Evolutionary conservation across 2,888 invertebrate genomes (phyloP), one percentile per base, ranked within the genome.

Genomic region (Oxytorus armatus): DNA sequence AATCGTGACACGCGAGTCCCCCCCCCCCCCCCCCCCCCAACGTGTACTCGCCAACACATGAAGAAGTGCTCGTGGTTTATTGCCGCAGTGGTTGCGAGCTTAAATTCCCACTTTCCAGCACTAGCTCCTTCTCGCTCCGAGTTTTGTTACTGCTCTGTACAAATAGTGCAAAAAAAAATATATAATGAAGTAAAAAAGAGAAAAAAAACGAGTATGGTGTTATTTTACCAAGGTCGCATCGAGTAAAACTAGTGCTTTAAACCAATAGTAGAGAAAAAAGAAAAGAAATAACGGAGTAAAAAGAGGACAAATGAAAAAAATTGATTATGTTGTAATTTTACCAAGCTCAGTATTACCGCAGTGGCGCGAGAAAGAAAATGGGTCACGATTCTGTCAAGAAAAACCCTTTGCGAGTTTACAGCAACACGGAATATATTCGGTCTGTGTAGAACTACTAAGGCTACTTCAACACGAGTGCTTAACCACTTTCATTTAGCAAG

Each of bases 1-100:
- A 77, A 68, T 70, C 42, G 36, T 36, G 57, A 70, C 77, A 77
- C 82, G 74, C 70, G 33, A 69, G 21, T 36, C 3, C 2, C 18
- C 18, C 36, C 8, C 44, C 63, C 49, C 18, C 36, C n/a, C n/a
- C n/a, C 3, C 2, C 18, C 18, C 36, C 8, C 44, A 63, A 39
- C 18, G 36, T 33, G 59, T 33, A 16, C 11, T 51, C 14, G 21
- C 44, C 14, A 47, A 29, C 21, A 57, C 70, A 70, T 55, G 63
- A 55, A 29, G 21, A 55, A 44, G 42, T 10, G 16, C 8, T 16
- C 39, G 14, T 42, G 25, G 42, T 68, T 53, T 18, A n/a, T n/a
- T n/a, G n/a, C n/a, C n/a, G n/a, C n/a, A 49, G n/a, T 44, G 33
- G 44, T 69, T 55, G 14, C 14, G 25, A 53, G 11, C 25, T 59